A percentile compares a stretch with the other conserved stretches of the same genome.
Evolutionary conservation across 2,113 vertebrate genomes (phyloP).

Genomic region (Rhinolophus ferrumequinum): DNA sequence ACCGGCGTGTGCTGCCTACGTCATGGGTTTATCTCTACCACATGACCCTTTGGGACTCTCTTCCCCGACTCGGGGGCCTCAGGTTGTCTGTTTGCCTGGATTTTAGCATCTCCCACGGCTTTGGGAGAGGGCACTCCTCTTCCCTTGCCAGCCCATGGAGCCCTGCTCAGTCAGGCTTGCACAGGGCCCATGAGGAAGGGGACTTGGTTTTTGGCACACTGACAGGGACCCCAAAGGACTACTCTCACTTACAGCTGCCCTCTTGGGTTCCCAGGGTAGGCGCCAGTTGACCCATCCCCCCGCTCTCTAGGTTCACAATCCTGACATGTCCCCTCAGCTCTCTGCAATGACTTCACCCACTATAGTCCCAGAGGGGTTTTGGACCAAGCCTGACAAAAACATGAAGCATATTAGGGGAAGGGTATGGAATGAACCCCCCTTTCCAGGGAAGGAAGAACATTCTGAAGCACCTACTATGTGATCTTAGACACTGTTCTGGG

Average conservation of each 20-base stretch:
- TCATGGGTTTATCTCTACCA: rapidly evolving
- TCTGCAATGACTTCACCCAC: rapidly evolving
- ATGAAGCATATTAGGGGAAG: neutral
- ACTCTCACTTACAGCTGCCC: neutral
- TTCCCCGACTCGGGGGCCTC: neutral
- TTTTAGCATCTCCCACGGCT: neutral
- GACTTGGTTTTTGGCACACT: neutral
- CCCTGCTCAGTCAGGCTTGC: neutral
- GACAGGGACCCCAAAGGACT: no score
- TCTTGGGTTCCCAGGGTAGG: no score
- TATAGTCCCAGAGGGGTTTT: neutral
- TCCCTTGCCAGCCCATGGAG: neutral
- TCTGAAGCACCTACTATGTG: neutral
- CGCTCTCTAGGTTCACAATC: neutral
- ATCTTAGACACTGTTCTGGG: neutral
- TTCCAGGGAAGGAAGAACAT: neutral
- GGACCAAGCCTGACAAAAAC: neutral
- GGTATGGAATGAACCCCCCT: neutral
- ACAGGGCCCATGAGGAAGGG: no score
- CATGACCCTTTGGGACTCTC: neutral
- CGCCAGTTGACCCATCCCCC: rapidly evolving
- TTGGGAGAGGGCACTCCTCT: neutral
- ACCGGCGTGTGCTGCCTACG: neutral
- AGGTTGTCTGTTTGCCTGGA: neutral
- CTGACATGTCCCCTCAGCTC: neutral